A percentile compares a stretch with the other conserved stretches of the same genome.
phyloP scores from a whole-genome alignment of 2,888 invertebrate genomes.

The Chymomyza amoena region DNA sequence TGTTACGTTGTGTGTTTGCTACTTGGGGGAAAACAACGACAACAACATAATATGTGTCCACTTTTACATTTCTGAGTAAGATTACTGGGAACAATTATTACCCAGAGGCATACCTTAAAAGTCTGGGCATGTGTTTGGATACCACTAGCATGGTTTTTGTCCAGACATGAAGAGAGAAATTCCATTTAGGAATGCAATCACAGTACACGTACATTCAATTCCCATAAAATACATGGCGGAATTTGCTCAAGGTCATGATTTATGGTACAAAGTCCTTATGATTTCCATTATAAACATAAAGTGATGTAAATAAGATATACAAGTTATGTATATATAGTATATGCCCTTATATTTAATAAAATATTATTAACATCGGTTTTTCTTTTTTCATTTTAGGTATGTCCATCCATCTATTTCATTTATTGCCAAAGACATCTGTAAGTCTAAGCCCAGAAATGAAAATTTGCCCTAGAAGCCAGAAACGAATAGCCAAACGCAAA shows the following conservation, averaged over 20 bases:
- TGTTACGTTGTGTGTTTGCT: no score
- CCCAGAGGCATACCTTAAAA: background rate
- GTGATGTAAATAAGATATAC: no score
- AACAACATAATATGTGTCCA: background rate
- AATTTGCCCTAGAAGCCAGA: constrained; percentile 30
- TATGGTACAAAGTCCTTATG: constrained; percentile 14
- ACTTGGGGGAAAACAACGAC: no score
- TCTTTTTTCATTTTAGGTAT: constrained; percentile 56
- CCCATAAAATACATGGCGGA: constrained; percentile 67
- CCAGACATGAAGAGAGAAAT: no score
- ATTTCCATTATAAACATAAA: no score
- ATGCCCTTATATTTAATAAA: background rate
- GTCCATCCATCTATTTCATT: constrained; percentile 51
- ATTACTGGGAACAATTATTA: no score
- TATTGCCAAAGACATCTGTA: constrained; percentile 46
- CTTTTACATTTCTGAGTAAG: background rate
- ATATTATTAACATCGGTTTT: background rate
- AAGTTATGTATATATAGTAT: no score
- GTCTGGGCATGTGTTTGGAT: no score
- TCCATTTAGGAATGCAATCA: no score
- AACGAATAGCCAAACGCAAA: constrained; percentile 24
- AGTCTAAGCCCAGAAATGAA: constrained; percentile 41
- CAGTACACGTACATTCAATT: constrained; percentile 36
- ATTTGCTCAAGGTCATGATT: constrained; percentile 29
- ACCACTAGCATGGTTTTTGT: no score